Conservation (phyloP, 2,113 vertebrate species). For the Takifugu flavidus region DNA sequence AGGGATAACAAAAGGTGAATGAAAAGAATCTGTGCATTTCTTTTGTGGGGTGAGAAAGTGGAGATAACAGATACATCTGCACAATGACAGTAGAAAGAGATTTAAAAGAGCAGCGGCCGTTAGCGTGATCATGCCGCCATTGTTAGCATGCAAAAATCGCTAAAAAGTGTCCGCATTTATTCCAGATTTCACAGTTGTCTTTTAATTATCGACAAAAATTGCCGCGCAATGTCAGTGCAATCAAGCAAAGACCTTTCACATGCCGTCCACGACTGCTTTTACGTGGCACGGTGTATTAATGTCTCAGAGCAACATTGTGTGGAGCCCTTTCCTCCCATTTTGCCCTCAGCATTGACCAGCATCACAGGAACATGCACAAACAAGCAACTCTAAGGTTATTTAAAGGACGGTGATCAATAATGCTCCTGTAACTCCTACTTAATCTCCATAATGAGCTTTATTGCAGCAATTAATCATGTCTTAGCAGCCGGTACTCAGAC, state of each 20-base stretch:
- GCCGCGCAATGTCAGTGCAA: constrained; percentile 8
- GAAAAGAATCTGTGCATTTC: constrained; percentile 37
- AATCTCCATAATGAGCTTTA: constrained; percentile 81
- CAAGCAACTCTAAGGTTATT: constrained; percentile 79
- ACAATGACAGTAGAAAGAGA: constrained; percentile 5
- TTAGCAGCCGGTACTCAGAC: constrained; percentile 60
- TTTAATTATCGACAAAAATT: constrained; percentile 1
- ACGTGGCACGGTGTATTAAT: constrained; percentile 17
- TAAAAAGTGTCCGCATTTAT: background rate
- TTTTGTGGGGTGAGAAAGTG: constrained; percentile 26
- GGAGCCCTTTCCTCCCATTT: constrained; percentile 35
- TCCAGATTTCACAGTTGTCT: no score
- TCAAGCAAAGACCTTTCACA: constrained; percentile 19
- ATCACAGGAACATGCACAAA: constrained; percentile 65
- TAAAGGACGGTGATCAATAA: constrained; percentile 80
- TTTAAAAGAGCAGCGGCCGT: background rate
- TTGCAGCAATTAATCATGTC: constrained; percentile 77
- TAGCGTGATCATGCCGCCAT: background rate
- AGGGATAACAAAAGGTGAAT: constrained; percentile 49
- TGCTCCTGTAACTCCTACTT: constrained; percentile 76
- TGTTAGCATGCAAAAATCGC: background rate
- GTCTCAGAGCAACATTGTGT: constrained; percentile 25
- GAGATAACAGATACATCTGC: constrained; percentile 10
- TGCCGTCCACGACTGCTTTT: constrained; percentile 16
- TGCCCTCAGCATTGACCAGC: constrained; percentile 62